Base-by-base conservation (phyloP, 2,113 vertebrate species). In the Serilophus lunatus region DNA sequence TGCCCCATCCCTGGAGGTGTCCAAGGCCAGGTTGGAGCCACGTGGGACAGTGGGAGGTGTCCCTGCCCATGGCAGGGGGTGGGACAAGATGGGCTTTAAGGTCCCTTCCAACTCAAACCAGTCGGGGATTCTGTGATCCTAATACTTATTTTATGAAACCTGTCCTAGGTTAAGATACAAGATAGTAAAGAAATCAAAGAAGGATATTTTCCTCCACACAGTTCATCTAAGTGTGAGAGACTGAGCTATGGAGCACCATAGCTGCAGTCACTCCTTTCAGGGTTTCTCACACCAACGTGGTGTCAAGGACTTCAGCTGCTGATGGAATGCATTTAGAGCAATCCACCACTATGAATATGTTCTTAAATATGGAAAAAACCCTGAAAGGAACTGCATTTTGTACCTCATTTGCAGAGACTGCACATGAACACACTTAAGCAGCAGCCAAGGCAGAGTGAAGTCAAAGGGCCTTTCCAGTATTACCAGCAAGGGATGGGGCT, bases 11-110 rank as follows among this genome's bases (percentile, higher is more conserved):
- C 40, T 69, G 53, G 7, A 0, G 47, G 40, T 31, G 29, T 10
- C n/a, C 40, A 24, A 53, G 53, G 17, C 19, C n/a, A 16, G 40
- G 63, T 0, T 82, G 40, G 54, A 61, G n/a, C n/a, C 69, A 0
- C 13, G 24, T 69, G n/a, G 40, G 24, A 1, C 2, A 12, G 29
- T 40, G 29, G 13, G 13, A 82, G 29, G 9, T 26, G 19, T 40
- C 29, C 17, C 11, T 69, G 47, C 13, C 47, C 7, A 23, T 23
- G 9, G 31, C 29, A 61, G 40, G 24, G 13, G 13, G 6, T 61
- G 18, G 18, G 11, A 82, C 7, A 14, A 40, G 17, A 35, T 1
- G 4, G 29, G 26, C 20, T 61, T 69, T 61, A 31, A 31, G 29
- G 24, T 68, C 38, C 13, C 20, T 47, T 69, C 31, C 29, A 76